phyloP scores from a whole-genome alignment of 1,140 invertebrate species.

The Aporrectodea caliginosa region DNA sequence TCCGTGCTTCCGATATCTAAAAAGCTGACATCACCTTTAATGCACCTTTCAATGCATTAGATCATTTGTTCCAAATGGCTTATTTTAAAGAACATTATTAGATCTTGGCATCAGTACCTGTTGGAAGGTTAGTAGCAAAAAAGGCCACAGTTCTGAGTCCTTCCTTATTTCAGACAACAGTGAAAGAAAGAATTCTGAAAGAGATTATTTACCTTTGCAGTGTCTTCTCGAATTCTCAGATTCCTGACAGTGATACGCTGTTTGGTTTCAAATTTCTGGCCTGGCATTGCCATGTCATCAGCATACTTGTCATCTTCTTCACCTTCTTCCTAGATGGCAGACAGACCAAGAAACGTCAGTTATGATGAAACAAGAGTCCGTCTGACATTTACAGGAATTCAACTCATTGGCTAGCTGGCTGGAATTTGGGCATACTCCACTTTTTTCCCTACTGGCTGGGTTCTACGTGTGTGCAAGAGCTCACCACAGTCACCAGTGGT shows the following conservation, averaged over 20 bases:
- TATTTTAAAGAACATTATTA: too few relatives aligned
- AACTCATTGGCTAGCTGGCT: neutral
- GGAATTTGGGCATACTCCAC: neutral
- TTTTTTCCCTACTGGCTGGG: neutral
- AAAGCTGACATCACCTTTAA: too few relatives aligned
- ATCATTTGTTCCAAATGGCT: too few relatives aligned
- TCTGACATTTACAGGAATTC: neutral
- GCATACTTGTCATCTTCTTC: slow-evolving; percentile 61
- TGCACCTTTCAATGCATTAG: too few relatives aligned
- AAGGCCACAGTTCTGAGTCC: too few relatives aligned
- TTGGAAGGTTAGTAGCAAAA: too few relatives aligned
- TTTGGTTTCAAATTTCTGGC: slow-evolving; percentile 86
- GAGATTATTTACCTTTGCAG: slow-evolving; percentile 79
- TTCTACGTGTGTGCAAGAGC: too few relatives aligned
- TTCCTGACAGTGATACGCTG: slow-evolving; percentile 96
- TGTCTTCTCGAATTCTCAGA: slow-evolving; percentile 95
- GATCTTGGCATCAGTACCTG: too few relatives aligned
- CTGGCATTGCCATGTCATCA: slow-evolving; percentile 83
- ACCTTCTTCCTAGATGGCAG: slow-evolving; percentile 41
- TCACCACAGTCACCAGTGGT: too few relatives aligned
- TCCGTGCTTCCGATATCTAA: too few relatives aligned
- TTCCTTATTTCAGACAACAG: too few relatives aligned
- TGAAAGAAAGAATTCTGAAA: too few relatives aligned
- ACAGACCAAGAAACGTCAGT: neutral
- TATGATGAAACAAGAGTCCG: neutral